Evolutionary conservation across 2,888 invertebrate species (phyloP), one percentile per base, ranked within the genome.

Genomic region (Lottia scabra): DNA sequence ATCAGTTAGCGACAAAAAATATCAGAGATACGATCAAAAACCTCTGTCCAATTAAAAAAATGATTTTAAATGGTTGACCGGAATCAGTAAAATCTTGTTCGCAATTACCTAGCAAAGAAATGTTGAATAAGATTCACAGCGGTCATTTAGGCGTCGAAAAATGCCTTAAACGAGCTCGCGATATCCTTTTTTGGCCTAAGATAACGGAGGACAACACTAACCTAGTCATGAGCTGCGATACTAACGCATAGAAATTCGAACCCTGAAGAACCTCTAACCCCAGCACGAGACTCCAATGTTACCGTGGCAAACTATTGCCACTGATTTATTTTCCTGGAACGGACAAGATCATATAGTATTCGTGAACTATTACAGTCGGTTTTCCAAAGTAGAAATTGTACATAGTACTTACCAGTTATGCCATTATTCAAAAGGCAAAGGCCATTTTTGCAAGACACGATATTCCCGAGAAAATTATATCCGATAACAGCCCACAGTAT

Each of bases 301-400:
- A 16, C 80, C 75, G 48, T 77, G 73, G 75, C 71, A 78, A 72
- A 66, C 48, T 26, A 73, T 75, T 66, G 75, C 72, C 10, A 75
- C 77, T 38, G 80, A 77, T 67, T 46, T 76, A 16, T 78, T 76
- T 67, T 64, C 67, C 12, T 71, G 70, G 71, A 68, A 77, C 38
- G 56, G 67, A 26, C 43, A 74, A 15, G 70, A 73, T 45, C 75
- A 69, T 67, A 10, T 77, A 15, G 64, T 80, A 6, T 46, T 69
- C 0, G 76, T 78, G 19, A 74, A 77, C 64, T 76, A 78, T 43
- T 77, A 73, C 27, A 72, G 71, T 64, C 44, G 74, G 23, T 78
- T 45, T 46, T 72, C 73, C 68, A 73, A 78, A 63, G 67, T 78
- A n/a, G 72, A 66, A n/a, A 72, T 68, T 64, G 65, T 78, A 4